A percentile compares a stretch with the other conserved stretches of the same genome.
phyloP scores from a whole-genome alignment of 1,140 invertebrate genomes.

The Stegodyphus dumicola region DNA sequence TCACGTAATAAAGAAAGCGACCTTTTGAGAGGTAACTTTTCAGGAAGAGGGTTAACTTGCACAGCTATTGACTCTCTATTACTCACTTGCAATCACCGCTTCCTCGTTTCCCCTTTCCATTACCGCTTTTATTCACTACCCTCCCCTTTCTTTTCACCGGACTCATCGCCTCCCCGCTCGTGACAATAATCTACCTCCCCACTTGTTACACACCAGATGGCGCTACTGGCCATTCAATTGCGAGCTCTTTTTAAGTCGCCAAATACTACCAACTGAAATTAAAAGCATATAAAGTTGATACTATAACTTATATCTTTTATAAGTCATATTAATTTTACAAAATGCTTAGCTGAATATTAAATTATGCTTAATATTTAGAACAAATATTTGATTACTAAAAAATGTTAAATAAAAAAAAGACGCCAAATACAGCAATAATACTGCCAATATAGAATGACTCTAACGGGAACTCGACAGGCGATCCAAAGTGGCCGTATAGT shows the following conservation, averaged over 20 bases:
- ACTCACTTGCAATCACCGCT: not conserved
- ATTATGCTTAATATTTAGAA: no score
- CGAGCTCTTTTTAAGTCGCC: no score
- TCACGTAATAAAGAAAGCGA: not conserved
- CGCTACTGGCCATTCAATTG: no score
- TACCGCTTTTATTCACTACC: not conserved
- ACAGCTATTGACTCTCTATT: not conserved
- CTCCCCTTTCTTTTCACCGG: no score
- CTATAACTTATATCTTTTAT: no score
- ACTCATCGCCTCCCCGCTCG: not conserved
- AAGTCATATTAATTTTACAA: no score
- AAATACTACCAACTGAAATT: no score
- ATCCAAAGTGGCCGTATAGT: conserved; percentile 2
- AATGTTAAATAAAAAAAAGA: no score
- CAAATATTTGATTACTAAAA: no score
- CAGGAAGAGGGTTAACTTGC: not conserved
- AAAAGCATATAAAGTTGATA: no score
- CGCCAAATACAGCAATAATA: not conserved
- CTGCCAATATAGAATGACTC: not conserved
- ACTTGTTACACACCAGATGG: not conserved
- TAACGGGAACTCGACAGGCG: conserved; percentile 7
- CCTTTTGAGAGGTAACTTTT: not conserved
- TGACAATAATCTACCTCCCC: not conserved
- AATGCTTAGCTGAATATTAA: no score
- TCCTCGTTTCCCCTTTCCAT: not conserved